Evolutionary conservation across 2,888 invertebrate species (phyloP).

Genomic region (Torymus tubicola): DNA sequence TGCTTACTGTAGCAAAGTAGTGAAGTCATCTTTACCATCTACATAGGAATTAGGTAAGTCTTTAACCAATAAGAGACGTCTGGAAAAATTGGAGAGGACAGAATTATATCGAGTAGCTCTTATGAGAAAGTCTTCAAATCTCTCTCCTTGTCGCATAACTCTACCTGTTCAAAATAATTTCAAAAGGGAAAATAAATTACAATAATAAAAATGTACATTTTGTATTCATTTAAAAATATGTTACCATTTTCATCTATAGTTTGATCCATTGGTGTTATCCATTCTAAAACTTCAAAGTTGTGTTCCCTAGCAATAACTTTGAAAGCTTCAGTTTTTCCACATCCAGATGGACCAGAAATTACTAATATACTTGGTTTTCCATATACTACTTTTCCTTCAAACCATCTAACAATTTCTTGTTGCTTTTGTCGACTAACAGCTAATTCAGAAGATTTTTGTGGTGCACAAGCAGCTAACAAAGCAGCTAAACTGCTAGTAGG

Average conservation of each 20-base stretch:
- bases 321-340: conserved; percentile 88
- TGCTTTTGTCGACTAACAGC: conserved; percentile 71
- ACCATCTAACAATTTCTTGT: conserved; percentile 71
- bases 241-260: conserved; percentile 79
- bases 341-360: conserved; percentile 89
- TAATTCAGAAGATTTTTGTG: conserved; percentile 67
- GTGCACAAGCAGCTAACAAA: conserved; percentile 68
- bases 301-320: conserved; percentile 82
- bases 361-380: conserved; percentile 77
- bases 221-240: conserved; percentile 43
- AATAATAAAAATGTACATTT: not conserved
- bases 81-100: conserved; percentile 65
- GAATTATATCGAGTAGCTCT: conserved; percentile 85
- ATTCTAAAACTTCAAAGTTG: conserved; percentile 83
- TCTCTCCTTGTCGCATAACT: conserved; percentile 80
- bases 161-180: conserved; percentile 62
- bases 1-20: conserved; percentile 48
- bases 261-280: conserved; percentile 89
- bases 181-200: conserved; percentile 12
- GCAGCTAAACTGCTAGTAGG: conserved; percentile 62
- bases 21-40: conserved; percentile 79
- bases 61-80: conserved; percentile 84
- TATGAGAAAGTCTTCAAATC: conserved; percentile 87
- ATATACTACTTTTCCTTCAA: conserved; percentile 60
- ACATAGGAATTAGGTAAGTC: conserved; percentile 90